A percentile compares a stretch with the other conserved stretches of the same genome.
Evolutionary conservation across 2,888 invertebrate genomes (phyloP).

Genomic region (Ametastegia equiseti): DNA sequence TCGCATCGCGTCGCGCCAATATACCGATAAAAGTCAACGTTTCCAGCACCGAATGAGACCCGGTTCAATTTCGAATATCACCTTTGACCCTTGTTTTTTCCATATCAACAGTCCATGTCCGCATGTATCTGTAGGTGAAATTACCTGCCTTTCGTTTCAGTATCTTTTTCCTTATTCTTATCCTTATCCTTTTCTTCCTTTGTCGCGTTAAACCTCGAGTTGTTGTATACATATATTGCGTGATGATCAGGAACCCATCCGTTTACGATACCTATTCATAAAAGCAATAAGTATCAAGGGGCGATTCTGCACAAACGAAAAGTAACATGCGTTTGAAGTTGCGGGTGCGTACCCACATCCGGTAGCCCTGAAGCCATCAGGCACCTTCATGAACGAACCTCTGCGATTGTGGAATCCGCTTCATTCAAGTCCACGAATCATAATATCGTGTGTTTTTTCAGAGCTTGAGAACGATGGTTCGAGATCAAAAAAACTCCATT

Average conservation of each 20-base stretch:
- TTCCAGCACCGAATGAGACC: not conserved
- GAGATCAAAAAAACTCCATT: not conserved
- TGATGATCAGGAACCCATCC: not conserved
- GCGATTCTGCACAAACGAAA: not conserved
- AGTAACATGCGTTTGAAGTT: constrained; percentile 65
- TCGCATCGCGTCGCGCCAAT: not conserved
- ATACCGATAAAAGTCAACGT: constrained; percentile 12
- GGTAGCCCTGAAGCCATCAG: constrained; percentile 64
- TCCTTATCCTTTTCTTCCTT: too few species aligned
- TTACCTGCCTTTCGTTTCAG: not conserved
- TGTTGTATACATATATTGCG: not conserved
- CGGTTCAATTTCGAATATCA: constrained; percentile 26
- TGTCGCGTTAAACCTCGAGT: not conserved
- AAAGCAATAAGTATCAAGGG: not conserved
- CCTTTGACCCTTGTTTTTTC: not conserved
- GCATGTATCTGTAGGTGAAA: too few species aligned
- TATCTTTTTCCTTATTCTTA: too few species aligned
- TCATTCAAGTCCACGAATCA: too few species aligned
- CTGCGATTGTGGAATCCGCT: too few species aligned
- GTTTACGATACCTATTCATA: constrained; percentile 1
- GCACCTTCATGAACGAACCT: too few species aligned
- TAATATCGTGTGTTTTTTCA: constrained; percentile 13
- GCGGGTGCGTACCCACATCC: constrained; percentile 71
- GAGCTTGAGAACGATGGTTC: constrained; percentile 28
- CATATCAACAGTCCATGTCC: too few species aligned